phyloP scores from a whole-genome alignment of 2,888 invertebrate genomes.

The Sinopyrophorus schimmeli region DNA sequence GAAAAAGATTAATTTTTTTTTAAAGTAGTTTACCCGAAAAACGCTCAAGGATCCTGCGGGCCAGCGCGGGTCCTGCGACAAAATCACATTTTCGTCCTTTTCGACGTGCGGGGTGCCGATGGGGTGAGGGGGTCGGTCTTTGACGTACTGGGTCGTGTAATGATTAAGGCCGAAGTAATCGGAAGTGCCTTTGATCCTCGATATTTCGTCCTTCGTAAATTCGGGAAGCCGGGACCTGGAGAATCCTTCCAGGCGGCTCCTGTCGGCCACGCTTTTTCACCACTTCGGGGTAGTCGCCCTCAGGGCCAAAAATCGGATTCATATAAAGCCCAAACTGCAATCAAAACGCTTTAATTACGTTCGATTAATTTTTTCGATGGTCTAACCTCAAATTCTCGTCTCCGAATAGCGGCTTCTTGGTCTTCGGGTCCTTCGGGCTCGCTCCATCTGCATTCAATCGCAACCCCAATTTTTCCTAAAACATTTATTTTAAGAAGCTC shows the following conservation, averaged over 20 bases:
- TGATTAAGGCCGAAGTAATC: conserved; percentile 59
- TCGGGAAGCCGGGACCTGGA: conserved; percentile 55
- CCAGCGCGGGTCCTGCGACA: too few relatives aligned
- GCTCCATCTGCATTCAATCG: background rate
- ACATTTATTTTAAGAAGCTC: too few relatives aligned
- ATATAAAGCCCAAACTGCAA: conserved; percentile 58
- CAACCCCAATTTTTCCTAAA: conserved; percentile 21
- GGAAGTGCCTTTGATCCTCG: conserved; percentile 50
- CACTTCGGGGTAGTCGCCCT: conserved; percentile 36
- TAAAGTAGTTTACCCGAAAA: too few relatives aligned
- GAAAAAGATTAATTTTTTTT: too few relatives aligned
- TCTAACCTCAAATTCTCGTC: background rate
- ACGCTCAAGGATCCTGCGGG: too few relatives aligned
- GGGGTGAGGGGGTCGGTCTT: too few relatives aligned
- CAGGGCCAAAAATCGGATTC: conserved; percentile 51
- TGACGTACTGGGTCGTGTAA: conserved; percentile 56
- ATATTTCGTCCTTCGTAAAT: conserved; percentile 58
- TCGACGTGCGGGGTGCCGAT: too few relatives aligned
- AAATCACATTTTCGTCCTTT: too few relatives aligned
- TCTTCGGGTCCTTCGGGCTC: background rate
- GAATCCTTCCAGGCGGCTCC: conserved; percentile 34
- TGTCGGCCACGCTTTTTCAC: conserved; percentile 33
- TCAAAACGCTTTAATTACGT: background rate
- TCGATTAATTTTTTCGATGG: background rate
- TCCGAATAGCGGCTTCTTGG: background rate